Conservation (phyloP, 2,888 invertebrate genomes). For the Cryptosula pallasiana region DNA sequence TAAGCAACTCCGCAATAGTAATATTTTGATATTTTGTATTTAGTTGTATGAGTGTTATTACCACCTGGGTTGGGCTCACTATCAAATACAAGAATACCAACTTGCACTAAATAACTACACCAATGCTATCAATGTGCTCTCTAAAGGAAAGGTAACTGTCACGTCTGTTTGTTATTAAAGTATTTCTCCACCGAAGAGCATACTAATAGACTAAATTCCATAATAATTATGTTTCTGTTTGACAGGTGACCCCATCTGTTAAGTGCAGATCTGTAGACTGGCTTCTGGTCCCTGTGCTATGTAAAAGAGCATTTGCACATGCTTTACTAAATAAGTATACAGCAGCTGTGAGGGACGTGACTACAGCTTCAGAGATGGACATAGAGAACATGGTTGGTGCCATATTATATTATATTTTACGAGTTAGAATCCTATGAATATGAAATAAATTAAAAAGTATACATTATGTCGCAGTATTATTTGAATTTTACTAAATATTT, state of each 20-base stretch:
- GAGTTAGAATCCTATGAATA: neutral
- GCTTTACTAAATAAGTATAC: neutral
- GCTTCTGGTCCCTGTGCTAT: neutral
- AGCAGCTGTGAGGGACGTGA: neutral
- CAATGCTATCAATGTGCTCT: neutral
- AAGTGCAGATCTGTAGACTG: neutral
- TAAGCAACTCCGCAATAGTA: neutral
- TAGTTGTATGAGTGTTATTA: slow-evolving; percentile 9
- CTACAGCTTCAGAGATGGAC: neutral
- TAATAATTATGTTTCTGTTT: no score
- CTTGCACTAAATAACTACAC: neutral
- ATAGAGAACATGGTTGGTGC: neutral
- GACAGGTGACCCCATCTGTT: neutral
- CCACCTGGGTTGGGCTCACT: neutral
- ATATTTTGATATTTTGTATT: neutral
- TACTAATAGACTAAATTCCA: no score
- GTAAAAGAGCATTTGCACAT: neutral
- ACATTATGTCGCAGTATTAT: neutral
- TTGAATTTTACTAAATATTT: neutral
- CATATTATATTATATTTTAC: neutral
- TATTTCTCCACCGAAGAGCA: no score
- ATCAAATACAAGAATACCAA: neutral
- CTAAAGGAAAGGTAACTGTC: neutral
- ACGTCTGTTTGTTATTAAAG: no score
- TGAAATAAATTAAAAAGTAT: neutral